These are phyloP conservation scores for Tapera naevia DNA, from an alignment of 2,797 vertebrate genomes.

Conservation along the genomic window DNA sequence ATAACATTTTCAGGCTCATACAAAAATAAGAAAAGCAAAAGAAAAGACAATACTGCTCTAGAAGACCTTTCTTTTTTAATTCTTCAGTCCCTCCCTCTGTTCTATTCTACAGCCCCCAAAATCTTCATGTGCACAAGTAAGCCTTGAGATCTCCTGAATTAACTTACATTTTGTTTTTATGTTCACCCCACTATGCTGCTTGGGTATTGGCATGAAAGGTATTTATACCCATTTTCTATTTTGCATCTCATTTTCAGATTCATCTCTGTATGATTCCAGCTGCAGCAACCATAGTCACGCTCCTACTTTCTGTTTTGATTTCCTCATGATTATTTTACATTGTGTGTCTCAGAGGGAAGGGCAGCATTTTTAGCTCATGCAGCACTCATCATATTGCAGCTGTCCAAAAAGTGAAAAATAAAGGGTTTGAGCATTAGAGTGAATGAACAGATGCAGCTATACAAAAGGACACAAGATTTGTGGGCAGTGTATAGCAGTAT, in stretches of 20 bases:
- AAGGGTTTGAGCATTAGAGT: constrained; percentile 5
- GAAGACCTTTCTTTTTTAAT: background rate
- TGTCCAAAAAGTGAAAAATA: constrained; percentile 55
- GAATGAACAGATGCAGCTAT: constrained; percentile 20
- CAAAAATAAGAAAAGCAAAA: background rate
- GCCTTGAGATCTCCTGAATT: background rate
- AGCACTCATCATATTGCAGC: constrained; percentile 46
- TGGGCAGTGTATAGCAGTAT: background rate
- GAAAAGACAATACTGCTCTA: background rate
- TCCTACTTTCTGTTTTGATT: constrained; percentile 21
- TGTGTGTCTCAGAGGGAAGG: background rate
- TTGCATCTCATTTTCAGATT: constrained; percentile 28
- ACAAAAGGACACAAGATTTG: background rate
- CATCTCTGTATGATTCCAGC: background rate
- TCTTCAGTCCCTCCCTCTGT: background rate
- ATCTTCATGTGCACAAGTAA: background rate
- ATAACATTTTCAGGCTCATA: background rate
- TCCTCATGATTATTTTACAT: background rate
- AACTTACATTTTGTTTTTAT: background rate
- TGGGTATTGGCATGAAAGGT: background rate
- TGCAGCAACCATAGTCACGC: background rate
- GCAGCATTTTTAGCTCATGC: background rate
- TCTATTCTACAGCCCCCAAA: background rate
- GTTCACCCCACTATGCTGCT: background rate
- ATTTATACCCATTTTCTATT: background rate